Evolutionary conservation across 2,888 invertebrate species (phyloP).

Genomic region (Drosophila tripunctata): DNA sequence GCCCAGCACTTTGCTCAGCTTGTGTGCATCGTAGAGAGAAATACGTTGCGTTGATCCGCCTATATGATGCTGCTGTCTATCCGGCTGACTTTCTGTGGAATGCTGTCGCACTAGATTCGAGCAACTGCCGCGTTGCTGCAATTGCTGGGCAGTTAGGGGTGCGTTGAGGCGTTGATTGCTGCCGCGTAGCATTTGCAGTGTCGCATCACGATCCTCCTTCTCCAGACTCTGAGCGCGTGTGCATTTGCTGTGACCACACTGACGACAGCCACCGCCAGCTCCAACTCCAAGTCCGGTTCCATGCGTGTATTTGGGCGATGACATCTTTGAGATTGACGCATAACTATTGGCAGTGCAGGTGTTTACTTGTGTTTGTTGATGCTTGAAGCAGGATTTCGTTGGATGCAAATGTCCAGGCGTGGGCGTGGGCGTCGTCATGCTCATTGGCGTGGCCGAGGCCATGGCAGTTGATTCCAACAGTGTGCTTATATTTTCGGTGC

Average conservation of each 20-base stretch:
- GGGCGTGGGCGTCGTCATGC: constrained; percentile 14
- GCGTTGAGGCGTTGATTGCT: constrained; percentile 59
- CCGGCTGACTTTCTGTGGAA: constrained; percentile 79
- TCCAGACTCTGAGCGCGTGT: constrained; percentile 82
- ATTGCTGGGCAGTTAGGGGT: constrained; percentile 35
- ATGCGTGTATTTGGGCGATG: constrained; percentile 69
- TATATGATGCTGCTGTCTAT: constrained; percentile 59
- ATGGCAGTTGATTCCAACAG: constrained; percentile 58
- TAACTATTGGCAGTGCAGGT: constrained; percentile 59
- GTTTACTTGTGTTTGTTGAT: constrained; percentile 77
- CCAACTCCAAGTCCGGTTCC: not conserved
- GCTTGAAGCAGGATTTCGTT: constrained; percentile 83
- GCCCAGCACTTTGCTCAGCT: constrained; percentile 66
- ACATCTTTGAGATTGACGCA: constrained; percentile 24
- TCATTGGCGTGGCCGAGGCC: constrained; percentile 17
- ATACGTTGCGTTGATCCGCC: constrained; percentile 82
- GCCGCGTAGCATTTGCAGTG: constrained; percentile 46
- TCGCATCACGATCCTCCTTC: constrained; percentile 72
- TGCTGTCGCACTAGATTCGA: constrained; percentile 82
- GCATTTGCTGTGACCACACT: constrained; percentile 83
- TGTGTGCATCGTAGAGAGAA: constrained; percentile 83
- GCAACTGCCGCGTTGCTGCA: constrained; percentile 82
- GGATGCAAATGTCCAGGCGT: constrained; percentile 57
- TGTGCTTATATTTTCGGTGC: constrained; percentile 81
- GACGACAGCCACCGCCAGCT: constrained; percentile 69